Evolutionary conservation across 2,888 invertebrate species (phyloP).

Genomic region (Arctia plantaginis): DNA sequence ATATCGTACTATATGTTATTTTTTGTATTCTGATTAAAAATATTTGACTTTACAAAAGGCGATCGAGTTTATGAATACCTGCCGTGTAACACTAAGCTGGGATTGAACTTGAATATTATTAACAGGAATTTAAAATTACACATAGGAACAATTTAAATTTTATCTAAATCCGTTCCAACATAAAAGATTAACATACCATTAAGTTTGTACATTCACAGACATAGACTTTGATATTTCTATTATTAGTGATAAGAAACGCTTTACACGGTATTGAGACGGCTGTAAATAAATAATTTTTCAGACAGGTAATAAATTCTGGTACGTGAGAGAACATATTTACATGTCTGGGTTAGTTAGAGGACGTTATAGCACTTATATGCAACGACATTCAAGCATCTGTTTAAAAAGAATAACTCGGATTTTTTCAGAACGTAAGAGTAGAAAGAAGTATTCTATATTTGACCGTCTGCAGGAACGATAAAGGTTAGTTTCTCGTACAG

Average conservation of each 20-base stretch:
- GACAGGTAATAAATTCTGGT: constrained; percentile 8
- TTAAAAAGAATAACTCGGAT: neutral
- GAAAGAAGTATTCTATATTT: neutral
- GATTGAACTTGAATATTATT: neutral
- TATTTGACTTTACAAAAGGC: too few relatives aligned
- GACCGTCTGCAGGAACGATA: neutral
- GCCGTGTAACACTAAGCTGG: neutral
- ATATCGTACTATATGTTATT: too few relatives aligned
- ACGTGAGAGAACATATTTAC: constrained; percentile 8
- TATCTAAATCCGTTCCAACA: neutral
- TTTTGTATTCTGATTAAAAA: too few relatives aligned
- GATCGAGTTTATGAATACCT: too few relatives aligned
- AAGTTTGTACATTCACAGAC: neutral
- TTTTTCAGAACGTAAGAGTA: neutral
- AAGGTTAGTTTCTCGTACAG: too few relatives aligned
- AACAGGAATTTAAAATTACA: neutral
- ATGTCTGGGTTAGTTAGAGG: constrained; percentile 14
- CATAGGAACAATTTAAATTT: neutral
- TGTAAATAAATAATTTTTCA: constrained; percentile 4
- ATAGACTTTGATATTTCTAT: neutral
- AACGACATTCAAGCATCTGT: neutral
- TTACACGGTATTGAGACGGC: neutral
- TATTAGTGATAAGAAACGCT: neutral
- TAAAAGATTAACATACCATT: neutral
- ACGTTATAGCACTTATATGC: neutral